phyloP scores from a whole-genome alignment of 1,140 invertebrate genomes.

The Drosophila navojoa region DNA sequence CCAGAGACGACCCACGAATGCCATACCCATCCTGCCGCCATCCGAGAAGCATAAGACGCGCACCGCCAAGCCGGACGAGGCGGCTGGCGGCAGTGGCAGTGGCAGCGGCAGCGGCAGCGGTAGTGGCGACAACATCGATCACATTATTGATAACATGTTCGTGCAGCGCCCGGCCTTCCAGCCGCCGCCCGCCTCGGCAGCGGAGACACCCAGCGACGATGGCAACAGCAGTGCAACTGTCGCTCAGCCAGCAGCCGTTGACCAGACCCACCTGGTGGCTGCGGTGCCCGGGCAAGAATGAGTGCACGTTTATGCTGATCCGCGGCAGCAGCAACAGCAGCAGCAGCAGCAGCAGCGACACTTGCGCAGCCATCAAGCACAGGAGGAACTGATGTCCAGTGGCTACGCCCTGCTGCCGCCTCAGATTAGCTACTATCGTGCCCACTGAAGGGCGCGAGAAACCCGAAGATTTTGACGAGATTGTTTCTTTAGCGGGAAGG shows the following conservation, averaged over 20 bases:
- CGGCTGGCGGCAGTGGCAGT: conserved; percentile 28
- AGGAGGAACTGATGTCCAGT: conserved; percentile 20
- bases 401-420: conserved; percentile 58
- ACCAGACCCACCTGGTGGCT: conserved; percentile 64
- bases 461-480: conserved; percentile 8
- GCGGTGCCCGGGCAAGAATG: conserved; percentile 72
- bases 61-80: conserved; percentile 18
- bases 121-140: conserved; percentile 85
- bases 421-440: conserved; percentile 66
- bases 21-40: conserved; percentile 84
- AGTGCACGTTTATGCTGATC: conserved; percentile 66
- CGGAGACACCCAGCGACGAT: conserved; percentile 22
- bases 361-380: conserved; percentile 22
- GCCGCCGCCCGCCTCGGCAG: conserved; percentile 47
- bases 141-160: conserved; percentile 87
- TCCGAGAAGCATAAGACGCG: conserved; percentile 79
- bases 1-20: conserved; percentile 84
- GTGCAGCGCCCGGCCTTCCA: conserved; percentile 85
- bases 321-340: conserved; percentile 49
- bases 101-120: conserved; percentile 54
- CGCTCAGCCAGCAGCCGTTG: conserved; percentile 4
- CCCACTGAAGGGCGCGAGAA: conserved; percentile 41
- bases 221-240: conserved; percentile 26
- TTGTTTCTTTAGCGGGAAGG: conserved; percentile 17
- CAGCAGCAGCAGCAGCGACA: conserved; percentile 15